Conservation (phyloP, 2,888 invertebrate genomes). For the Drosophila flavopinicola region DNA sequence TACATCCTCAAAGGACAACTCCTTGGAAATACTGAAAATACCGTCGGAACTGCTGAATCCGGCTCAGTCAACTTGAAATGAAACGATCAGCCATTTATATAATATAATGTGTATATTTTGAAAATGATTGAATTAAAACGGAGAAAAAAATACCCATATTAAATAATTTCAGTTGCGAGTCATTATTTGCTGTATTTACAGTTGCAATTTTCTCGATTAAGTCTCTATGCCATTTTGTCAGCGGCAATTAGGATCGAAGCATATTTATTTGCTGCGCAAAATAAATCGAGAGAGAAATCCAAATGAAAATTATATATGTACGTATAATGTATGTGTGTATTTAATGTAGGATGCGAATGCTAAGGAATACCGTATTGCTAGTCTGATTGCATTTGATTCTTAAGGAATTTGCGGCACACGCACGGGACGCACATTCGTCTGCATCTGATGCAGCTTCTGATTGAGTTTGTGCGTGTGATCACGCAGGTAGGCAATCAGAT, state of each 20-base stretch:
- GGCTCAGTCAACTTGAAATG: constrained; percentile 3
- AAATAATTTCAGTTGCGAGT: constrained; percentile 4
- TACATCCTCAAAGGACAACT: constrained; percentile 89
- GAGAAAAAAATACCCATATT: constrained; percentile 4
- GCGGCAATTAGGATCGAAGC: constrained; percentile 32
- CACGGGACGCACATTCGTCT: constrained; percentile 84
- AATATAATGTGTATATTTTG: constrained; percentile 24
- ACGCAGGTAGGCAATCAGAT: constrained; percentile 88
- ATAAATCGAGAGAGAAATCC: constrained; percentile 32
- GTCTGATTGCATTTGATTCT: constrained; percentile 4
- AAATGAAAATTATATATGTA: constrained; percentile 25
- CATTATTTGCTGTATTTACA: constrained; percentile 39
- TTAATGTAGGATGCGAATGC: constrained; percentile 12
- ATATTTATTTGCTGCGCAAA: constrained; percentile 45
- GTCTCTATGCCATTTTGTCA: constrained; percentile 17
- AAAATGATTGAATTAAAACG: constrained; percentile 21
- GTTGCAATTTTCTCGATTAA: constrained; percentile 20
- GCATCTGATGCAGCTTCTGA: constrained; percentile 87
- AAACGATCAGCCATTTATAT: neutral
- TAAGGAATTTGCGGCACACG: constrained; percentile 66
- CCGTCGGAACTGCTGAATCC: constrained; percentile 80
- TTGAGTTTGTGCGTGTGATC: constrained; percentile 88
- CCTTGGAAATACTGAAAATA: constrained; percentile 88
- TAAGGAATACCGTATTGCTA: constrained; percentile 37
- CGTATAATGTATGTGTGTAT: neutral